Percentiles rank a stretch among this genome's conserved stretches.
Conservation (phyloP, 2,113 vertebrate genomes). For the Lota lota region DNA sequence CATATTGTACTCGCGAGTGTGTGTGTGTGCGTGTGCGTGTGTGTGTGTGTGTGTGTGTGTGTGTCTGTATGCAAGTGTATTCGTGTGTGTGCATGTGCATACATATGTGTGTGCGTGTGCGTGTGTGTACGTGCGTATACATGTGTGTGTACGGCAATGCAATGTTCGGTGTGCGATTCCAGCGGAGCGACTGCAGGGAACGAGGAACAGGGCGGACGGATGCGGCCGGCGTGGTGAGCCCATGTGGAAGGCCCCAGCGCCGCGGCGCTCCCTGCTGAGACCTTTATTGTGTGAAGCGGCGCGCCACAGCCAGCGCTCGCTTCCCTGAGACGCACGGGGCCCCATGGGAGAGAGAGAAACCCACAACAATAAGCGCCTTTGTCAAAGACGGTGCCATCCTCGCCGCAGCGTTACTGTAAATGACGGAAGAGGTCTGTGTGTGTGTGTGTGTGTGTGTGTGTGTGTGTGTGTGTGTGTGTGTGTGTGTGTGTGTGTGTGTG, state of each 20-base stretch:
- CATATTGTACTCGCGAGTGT: too few species aligned
- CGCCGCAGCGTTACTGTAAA: constrained; percentile 37
- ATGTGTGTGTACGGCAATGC: constrained; percentile 6
- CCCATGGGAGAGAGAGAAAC: constrained; percentile 3
- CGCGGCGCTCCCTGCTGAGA: constrained; percentile 40
- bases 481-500: too few species aligned
- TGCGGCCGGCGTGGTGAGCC: constrained; percentile 53
- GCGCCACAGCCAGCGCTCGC: constrained; percentile 53
- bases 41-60: too few species aligned
- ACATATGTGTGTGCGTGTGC: constrained; percentile 28
- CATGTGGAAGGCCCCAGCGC: constrained; percentile 40
- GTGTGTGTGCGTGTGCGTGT: too few species aligned
- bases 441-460: not conserved
- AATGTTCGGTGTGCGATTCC: not conserved
- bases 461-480: too few species aligned
- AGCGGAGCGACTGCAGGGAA: constrained; percentile 33
- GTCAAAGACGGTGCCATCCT: constrained; percentile 20
- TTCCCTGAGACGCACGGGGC: constrained; percentile 42
- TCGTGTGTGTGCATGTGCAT: constrained; percentile 11
- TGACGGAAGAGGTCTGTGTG: constrained; percentile 30
- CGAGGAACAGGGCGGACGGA: constrained; percentile 33
- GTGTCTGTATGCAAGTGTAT: constrained; percentile 4
- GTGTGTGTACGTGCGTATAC: constrained; percentile 17
- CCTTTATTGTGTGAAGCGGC: constrained; percentile 57
- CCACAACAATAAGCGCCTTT: constrained; percentile 67